Evolutionary conservation across 2,888 invertebrate genomes (phyloP).

Genomic region (Pecten maximus): DNA sequence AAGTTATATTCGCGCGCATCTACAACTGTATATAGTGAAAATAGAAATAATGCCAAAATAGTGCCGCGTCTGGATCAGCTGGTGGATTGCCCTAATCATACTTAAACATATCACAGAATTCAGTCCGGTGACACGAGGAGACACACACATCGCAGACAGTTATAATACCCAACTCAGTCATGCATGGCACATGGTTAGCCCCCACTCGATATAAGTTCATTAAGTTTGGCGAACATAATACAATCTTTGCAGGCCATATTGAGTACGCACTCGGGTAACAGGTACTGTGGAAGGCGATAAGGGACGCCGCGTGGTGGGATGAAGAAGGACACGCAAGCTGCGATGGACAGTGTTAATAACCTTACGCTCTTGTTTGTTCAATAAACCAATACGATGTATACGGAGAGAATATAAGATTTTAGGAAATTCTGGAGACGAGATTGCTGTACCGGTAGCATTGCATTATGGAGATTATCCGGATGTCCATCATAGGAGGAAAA

Average conservation of each 20-base stretch:
- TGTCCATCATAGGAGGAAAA: too few relatives aligned
- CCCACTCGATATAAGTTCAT: slow-evolving; percentile 16
- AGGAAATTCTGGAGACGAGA: background rate
- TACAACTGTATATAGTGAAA: too few relatives aligned
- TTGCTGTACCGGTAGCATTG: background rate
- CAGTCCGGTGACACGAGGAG: background rate
- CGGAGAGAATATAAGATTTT: background rate
- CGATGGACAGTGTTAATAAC: background rate
- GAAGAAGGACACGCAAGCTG: background rate
- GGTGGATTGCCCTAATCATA: background rate
- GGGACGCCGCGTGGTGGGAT: background rate
- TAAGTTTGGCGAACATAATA: background rate
- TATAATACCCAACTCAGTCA: background rate
- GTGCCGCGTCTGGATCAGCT: background rate
- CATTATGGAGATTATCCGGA: too few relatives aligned
- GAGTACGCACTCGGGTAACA: background rate
- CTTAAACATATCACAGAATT: background rate
- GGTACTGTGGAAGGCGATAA: background rate
- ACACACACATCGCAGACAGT: background rate
- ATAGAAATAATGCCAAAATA: background rate
- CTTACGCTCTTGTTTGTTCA: background rate
- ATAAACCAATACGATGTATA: background rate
- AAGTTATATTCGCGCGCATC: too few relatives aligned
- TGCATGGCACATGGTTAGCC: slow-evolving; percentile 17
- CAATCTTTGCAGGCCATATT: background rate